Percentiles rank a stretch among this genome's conserved stretches.
These are phyloP conservation scores for Okapia johnstoni DNA, from an alignment of 2,113 vertebrate species.

Conservation along the genomic window DNA sequence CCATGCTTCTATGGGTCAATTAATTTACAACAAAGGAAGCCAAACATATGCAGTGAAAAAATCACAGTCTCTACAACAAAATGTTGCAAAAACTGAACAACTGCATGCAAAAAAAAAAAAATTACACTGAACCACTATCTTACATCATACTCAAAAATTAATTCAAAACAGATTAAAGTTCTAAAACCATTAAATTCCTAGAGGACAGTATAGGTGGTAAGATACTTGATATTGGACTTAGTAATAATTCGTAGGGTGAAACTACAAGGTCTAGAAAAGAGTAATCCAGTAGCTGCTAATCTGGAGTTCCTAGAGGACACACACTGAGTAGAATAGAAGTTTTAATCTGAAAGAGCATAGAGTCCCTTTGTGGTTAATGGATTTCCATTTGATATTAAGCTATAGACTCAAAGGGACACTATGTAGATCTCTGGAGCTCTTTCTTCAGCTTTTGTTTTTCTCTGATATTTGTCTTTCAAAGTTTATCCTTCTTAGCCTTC, in stretches of 20 bases:
- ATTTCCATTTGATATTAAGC: neutral
- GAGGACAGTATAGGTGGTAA: accelerated
- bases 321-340: accelerated
- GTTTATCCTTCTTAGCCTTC: neutral
- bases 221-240: accelerated
- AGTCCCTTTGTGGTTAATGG: neutral
- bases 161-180: neutral
- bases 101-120: too few species aligned
- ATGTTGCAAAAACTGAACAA: neutral
- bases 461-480: neutral
- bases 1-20: accelerated
- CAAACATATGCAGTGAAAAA: neutral
- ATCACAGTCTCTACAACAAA: neutral
- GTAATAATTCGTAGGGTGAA: neutral
- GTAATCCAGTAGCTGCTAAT: neutral
- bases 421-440: neutral
- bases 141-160: neutral
- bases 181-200: neutral
- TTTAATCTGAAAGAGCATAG: neutral
- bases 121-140: too few species aligned
- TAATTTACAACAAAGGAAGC: neutral
- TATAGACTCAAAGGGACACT: neutral
- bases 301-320: neutral
- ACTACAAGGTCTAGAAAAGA: neutral
- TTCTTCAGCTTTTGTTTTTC: neutral